These are phyloP conservation scores for Takifugu flavidus DNA, from an alignment of 2,113 vertebrate species.

Conservation along the genomic window DNA sequence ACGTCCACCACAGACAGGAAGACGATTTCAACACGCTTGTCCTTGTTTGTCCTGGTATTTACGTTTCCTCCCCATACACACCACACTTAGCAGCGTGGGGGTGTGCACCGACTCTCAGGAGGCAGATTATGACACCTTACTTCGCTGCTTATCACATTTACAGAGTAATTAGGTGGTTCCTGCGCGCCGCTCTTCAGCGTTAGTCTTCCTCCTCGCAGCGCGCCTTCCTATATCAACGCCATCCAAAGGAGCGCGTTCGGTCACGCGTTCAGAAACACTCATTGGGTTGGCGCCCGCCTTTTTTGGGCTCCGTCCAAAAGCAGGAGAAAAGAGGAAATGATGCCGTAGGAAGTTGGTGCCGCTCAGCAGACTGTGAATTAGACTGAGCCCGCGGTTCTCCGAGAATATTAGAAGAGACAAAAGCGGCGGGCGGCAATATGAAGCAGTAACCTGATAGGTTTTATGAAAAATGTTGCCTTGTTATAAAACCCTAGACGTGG, in stretches of 20 bases:
- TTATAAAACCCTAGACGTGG: constrained; percentile 19
- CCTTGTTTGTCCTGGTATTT: too few relatives aligned
- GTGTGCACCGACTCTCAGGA: constrained; percentile 26
- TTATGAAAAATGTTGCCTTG: constrained; percentile 20
- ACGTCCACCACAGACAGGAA: background rate
- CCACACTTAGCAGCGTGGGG: constrained; percentile 13
- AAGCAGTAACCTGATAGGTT: constrained; percentile 35
- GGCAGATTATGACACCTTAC: constrained; percentile 37
- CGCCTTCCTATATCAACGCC: constrained; percentile 39
- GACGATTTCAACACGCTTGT: background rate
- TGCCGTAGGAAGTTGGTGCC: constrained; percentile 32
- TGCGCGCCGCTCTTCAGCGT: constrained; percentile 33
- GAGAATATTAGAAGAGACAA: constrained; percentile 16
- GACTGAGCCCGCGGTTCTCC: constrained; percentile 5
- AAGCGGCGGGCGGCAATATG: constrained; percentile 8
- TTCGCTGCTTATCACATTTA: constrained; percentile 27
- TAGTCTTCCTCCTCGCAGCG: constrained; percentile 34
- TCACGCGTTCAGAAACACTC: constrained; percentile 42
- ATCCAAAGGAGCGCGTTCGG: constrained; percentile 52
- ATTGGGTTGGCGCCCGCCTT: constrained; percentile 35
- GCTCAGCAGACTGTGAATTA: constrained; percentile 18
- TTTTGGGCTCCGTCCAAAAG: constrained; percentile 48
- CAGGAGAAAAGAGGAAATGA: constrained; percentile 29
- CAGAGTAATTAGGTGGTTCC: constrained; percentile 45
- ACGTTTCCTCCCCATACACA: background rate